Conservation (phyloP, 2,888 invertebrate species). For the Lymantria monacha region DNA sequence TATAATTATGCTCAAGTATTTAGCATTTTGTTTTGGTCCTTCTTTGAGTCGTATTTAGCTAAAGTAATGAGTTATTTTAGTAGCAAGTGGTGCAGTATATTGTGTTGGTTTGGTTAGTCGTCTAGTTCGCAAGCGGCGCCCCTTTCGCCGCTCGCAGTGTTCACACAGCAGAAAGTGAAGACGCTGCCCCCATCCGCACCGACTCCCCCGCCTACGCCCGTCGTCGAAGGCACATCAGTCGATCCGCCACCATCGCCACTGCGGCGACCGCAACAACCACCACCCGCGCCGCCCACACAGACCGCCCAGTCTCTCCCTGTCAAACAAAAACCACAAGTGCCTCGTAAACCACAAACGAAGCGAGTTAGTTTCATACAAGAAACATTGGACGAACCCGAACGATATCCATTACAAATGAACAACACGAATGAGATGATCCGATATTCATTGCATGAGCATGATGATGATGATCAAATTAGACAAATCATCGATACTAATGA, state of each 20-base stretch:
- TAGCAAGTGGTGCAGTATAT: conserved; percentile 57
- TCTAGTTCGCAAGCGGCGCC: conserved; percentile 66
- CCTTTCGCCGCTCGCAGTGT: conserved; percentile 65
- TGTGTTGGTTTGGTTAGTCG: conserved; percentile 78
- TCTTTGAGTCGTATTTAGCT: conserved; percentile 38
- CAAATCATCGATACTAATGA: conserved; percentile 64
- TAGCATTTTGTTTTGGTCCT: conserved; percentile 51
- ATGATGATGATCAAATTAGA: conserved; percentile 39
- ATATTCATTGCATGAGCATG: conserved; percentile 63
- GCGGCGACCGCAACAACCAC: conserved; percentile 46
- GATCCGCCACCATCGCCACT: conserved; percentile 37
- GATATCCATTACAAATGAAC: conserved; percentile 42
- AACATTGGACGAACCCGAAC: conserved; percentile 49
- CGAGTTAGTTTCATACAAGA: conserved; percentile 79
- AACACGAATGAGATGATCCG: conserved; percentile 45
- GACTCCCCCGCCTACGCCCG: conserved; percentile 48
- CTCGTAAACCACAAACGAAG: conserved; percentile 73
- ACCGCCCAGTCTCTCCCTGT: conserved; percentile 44
- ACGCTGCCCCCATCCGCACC: conserved; percentile 47
- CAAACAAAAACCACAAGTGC: conserved; percentile 74
- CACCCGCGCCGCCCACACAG: conserved; percentile 42
- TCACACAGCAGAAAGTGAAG: conserved; percentile 61
- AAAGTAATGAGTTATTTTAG: conserved; percentile 44
- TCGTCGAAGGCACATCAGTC: conserved; percentile 27
- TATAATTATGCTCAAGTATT: conserved; percentile 27